A percentile compares a stretch with the other conserved stretches of the same genome.
These are phyloP conservation scores for Donacobius atricapilla DNA, from an alignment of 2,113 vertebrate species.

Conservation along the genomic window DNA sequence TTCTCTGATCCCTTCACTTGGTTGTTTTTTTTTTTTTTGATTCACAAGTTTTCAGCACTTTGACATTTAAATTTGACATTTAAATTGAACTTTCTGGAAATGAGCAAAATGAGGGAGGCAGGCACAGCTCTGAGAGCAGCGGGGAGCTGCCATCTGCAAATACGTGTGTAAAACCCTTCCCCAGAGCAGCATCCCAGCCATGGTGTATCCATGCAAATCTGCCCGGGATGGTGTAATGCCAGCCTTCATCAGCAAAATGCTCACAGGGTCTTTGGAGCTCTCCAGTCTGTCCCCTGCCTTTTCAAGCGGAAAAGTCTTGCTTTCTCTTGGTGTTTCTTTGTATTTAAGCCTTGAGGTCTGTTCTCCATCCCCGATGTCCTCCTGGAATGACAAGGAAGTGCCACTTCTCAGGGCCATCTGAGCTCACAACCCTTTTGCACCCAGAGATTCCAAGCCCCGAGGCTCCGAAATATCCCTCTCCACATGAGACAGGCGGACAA, in stretches of 20 bases:
- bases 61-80: not conserved
- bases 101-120: not conserved
- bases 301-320: not conserved
- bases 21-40: not conserved
- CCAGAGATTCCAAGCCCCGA: not conserved
- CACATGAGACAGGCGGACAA: rapidly evolving
- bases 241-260: not conserved
- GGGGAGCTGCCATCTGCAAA: not conserved
- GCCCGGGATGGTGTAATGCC: rapidly evolving
- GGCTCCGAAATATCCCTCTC: not conserved
- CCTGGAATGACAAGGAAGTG: rapidly evolving
- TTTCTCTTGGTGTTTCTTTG: not conserved
- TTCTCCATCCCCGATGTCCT: not conserved
- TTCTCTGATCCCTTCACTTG: not conserved
- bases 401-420: not conserved
- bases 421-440: not conserved
- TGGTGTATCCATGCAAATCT: not conserved
- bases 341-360: not conserved
- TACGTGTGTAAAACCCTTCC: rapidly evolving
- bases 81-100: not conserved
- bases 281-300: not conserved
- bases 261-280: not conserved
- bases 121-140: not conserved
- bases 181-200: not conserved
- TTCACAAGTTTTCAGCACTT: not conserved